Conservation (phyloP, 2,888 invertebrate genomes). For the Epistrophe grossulariae region DNA sequence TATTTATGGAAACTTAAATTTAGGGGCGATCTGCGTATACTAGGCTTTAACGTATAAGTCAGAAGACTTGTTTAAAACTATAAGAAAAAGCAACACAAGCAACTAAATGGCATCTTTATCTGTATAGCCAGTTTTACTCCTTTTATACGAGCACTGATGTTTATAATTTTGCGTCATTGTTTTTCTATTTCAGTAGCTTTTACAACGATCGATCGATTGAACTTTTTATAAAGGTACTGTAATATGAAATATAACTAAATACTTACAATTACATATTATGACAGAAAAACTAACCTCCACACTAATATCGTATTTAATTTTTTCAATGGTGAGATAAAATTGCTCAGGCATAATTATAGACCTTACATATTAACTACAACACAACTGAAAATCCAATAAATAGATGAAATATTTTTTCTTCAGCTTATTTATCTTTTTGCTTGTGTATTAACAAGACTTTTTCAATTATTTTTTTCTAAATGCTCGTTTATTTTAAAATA, state of each 20-base stretch:
- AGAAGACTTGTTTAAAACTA: too few species aligned
- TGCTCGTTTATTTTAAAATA: slow-evolving; percentile 15
- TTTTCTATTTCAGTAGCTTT: background rate
- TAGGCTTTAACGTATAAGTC: too few species aligned
- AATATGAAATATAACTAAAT: background rate
- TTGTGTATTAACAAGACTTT: slow-evolving; percentile 24
- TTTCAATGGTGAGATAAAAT: slow-evolving; percentile 12
- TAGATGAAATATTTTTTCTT: slow-evolving; percentile 25
- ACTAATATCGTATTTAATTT: slow-evolving; percentile 40
- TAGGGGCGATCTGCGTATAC: too few species aligned
- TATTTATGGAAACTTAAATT: too few species aligned
- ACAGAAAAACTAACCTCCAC: slow-evolving; percentile 23
- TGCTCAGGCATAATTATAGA: slow-evolving; percentile 38
- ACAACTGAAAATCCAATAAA: slow-evolving; percentile 50
- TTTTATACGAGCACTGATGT: too few species aligned
- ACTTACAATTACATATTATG: background rate
- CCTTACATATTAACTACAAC: slow-evolving; percentile 11
- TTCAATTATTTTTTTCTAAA: slow-evolving; percentile 14
- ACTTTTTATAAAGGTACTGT: background rate
- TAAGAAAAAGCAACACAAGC: too few species aligned
- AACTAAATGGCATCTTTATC: too few species aligned
- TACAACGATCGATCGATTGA: background rate
- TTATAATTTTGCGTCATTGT: background rate
- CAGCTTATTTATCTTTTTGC: slow-evolving; percentile 29
- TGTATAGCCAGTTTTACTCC: too few species aligned